Evolutionary conservation across 1,140 invertebrate species (phyloP).

Genomic region (Drosophila pachea): DNA sequence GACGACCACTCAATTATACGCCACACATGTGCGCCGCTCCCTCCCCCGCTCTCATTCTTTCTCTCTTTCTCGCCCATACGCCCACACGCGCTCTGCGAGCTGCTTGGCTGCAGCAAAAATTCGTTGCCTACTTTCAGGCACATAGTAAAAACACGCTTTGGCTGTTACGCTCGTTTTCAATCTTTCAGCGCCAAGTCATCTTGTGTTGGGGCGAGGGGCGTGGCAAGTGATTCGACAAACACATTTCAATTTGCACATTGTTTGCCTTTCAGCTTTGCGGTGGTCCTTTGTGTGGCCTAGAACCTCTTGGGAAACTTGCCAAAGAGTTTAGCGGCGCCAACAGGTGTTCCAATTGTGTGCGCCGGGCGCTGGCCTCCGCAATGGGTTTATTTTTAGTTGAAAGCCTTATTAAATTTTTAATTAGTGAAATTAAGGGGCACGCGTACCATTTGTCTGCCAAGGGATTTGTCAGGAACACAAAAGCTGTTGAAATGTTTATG

Average conservation of each 20-base stretch:
- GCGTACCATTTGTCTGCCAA: constrained; percentile 34
- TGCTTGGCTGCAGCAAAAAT: constrained; percentile 15
- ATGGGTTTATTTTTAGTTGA: constrained; percentile 63
- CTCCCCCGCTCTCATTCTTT: constrained; percentile 23
- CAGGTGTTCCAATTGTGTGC: constrained; percentile 63
- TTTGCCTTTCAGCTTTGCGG: constrained; percentile 38
- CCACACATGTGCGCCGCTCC: constrained; percentile 39
- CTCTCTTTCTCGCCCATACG: not conserved
- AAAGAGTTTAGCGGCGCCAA: constrained; percentile 63
- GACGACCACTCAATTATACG: constrained; percentile 73
- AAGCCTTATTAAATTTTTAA: constrained; percentile 75
- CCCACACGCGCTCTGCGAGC: constrained; percentile 4
- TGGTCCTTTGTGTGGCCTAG: constrained; percentile 37
- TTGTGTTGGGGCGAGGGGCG: constrained; percentile 18
- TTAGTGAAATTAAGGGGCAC: constrained; percentile 60
- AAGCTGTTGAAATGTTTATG: constrained; percentile 24
- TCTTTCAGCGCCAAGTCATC: constrained; percentile 8
- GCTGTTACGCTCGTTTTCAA: constrained; percentile 5
- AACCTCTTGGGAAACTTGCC: constrained; percentile 63
- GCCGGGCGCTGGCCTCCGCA: constrained; percentile 15
- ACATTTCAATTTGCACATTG: constrained; percentile 62
- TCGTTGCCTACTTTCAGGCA: constrained; percentile 62
- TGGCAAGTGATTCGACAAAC: constrained; percentile 54
- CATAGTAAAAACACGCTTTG: constrained; percentile 29
- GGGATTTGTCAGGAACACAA: constrained; percentile 19